Percentiles rank a stretch among this genome's conserved stretches.
Conservation (phyloP, 2,888 invertebrate species). For the Melipona bicolor region DNA sequence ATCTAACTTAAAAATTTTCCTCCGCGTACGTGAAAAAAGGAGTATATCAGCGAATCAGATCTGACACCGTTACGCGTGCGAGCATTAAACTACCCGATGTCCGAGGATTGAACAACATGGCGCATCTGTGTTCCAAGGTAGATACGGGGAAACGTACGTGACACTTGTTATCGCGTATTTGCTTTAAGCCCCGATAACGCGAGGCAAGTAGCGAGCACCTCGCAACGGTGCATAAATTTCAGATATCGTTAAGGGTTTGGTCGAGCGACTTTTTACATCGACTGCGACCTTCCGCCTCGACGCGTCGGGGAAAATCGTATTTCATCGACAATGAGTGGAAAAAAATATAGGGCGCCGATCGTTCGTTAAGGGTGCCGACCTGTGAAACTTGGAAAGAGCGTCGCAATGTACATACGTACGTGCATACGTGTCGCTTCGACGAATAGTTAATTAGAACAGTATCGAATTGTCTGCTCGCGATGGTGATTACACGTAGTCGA, state of each 20-base stretch:
- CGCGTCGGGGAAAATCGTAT: constrained; percentile 5
- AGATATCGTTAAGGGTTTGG: constrained; percentile 57
- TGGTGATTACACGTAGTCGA: constrained; percentile 4
- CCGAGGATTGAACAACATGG: too few relatives aligned
- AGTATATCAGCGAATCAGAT: too few relatives aligned
- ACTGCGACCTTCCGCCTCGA: not conserved
- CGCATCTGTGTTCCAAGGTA: not conserved
- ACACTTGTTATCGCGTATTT: constrained; percentile 52
- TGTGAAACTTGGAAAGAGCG: constrained; percentile 37
- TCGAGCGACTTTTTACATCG: constrained; percentile 35
- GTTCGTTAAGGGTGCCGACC: constrained; percentile 47
- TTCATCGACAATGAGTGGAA: not conserved
- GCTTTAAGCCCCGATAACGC: constrained; percentile 60
- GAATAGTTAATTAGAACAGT: constrained; percentile 23
- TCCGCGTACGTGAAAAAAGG: too few relatives aligned
- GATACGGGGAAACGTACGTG: constrained; percentile 10
- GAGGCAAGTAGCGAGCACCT: constrained; percentile 52
- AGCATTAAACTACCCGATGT: too few relatives aligned
- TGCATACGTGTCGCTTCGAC: not conserved
- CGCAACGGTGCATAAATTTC: constrained; percentile 61
- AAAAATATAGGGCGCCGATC: constrained; percentile 31
- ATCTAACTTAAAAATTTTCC: too few relatives aligned
- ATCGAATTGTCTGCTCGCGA: not conserved
- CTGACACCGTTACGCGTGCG: too few relatives aligned
- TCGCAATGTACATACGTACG: not conserved